Base-by-base conservation (phyloP, 2,888 invertebrate species). In the Uropetala carovei region DNA sequence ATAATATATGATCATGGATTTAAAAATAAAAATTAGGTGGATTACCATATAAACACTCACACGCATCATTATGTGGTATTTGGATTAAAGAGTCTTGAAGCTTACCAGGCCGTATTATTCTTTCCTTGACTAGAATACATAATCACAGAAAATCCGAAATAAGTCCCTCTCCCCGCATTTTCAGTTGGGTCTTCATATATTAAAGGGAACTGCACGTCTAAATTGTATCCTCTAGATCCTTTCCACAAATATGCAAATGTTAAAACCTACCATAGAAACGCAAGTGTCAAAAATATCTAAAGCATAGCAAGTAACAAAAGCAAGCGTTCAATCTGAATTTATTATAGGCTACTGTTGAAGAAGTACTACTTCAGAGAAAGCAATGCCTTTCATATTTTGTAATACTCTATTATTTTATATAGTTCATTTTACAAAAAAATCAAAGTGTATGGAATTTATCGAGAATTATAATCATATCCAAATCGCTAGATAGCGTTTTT, bases 121-220 rank as follows among this genome's bases (percentile, higher is more conserved):
- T 27, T 75, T 14, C 11, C 27, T 75, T 75, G 75, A 75, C 75
- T 75, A 75, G 75, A 75, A 75, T 75, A 27, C 11, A 75, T 22
- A 9, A 75, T 75, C 75, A 75, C 75, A 27, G 75, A 75, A 75
- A 27, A 75, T 27, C 75, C 75, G 27, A 75, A 75, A 14, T 75
- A 75, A 9, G 75, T 75, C 27, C 22, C 22, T 75, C 75, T 75
- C 75, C 75, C 75, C 22, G 75, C 22, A 11, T 75, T 75, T 9
- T 75, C 75, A 14, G 75, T 75, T 10, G 75, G 75, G 75, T 75
- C 75, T 27, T 75, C 75, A 75, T 27, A 75, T 75, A 75, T 22
- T 75, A 75, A 27, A 11, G 75, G 75, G 75, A 75, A 75, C 13
- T 75, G 75, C 13, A 27, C 11, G 11, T 75, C 75, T 18, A 75